Conservation (phyloP, 2,888 invertebrate genomes). For the Xestia xanthographa region DNA sequence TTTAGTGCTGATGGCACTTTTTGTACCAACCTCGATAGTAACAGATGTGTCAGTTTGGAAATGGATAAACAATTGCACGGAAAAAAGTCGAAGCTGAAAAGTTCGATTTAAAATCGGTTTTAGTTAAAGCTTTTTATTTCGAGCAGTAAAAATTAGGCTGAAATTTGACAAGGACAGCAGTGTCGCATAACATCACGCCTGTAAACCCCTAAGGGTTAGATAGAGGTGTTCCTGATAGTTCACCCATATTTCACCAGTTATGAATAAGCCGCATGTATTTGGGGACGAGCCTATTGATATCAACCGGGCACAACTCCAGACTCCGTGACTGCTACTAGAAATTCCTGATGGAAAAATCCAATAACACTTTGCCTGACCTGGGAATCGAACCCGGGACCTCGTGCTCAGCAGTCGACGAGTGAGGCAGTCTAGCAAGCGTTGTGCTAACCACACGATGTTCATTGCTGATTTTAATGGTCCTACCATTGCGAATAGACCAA, state of each 20-base stretch:
- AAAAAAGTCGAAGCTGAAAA: not conserved
- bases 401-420: too few species aligned
- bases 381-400: too few species aligned
- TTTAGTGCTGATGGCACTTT: constrained; percentile 55
- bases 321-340: too few species aligned
- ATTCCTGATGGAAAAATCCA: not conserved
- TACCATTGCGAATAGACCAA: not conserved
- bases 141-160: too few species aligned
- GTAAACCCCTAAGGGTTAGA: too few species aligned
- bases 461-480: not conserved
- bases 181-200: too few species aligned
- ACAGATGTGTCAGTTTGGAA: constrained; percentile 38
- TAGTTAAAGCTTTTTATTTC: not conserved
- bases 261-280: too few species aligned
- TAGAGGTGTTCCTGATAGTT: too few species aligned
- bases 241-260: too few species aligned
- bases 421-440: not conserved
- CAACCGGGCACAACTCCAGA: too few species aligned
- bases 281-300: too few species aligned
- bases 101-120: constrained; percentile 14
- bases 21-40: constrained; percentile 15
- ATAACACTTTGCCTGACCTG: not conserved
- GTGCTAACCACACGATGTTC: not conserved
- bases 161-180: too few species aligned
- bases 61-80: constrained; percentile 27